phyloP scores from a whole-genome alignment of 2,113 vertebrate genomes.

The Glareola pratincola region DNA sequence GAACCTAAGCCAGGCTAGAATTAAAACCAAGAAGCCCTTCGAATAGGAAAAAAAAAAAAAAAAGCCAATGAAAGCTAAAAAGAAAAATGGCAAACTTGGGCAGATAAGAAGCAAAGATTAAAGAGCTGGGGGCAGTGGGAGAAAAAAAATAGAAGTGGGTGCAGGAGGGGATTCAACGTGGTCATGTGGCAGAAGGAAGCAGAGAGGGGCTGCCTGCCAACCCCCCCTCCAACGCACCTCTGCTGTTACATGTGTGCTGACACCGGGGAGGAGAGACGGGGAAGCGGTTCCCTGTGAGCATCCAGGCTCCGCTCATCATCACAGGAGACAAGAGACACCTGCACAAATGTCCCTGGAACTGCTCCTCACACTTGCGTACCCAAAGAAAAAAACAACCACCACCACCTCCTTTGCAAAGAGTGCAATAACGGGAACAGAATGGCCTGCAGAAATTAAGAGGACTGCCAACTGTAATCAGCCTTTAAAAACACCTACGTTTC shows the following conservation, averaged over 20 bases:
- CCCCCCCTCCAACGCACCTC: background rate
- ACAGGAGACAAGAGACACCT: background rate
- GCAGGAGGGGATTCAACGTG: accelerated
- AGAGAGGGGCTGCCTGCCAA: background rate
- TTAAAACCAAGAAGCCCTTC: background rate
- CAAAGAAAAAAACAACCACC: background rate
- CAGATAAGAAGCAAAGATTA: background rate
- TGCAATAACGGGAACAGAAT: background rate
- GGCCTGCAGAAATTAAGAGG: background rate
- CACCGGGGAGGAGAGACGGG: background rate
- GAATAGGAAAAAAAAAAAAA: background rate
- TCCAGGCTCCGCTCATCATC: background rate
- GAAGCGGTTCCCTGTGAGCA: background rate
- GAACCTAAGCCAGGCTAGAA: background rate
- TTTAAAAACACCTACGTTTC: background rate
- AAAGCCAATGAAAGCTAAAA: background rate
- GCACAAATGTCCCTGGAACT: background rate
- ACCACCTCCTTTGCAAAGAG: background rate
- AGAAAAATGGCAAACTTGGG: background rate
- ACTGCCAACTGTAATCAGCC: background rate
- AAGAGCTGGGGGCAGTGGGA: background rate
- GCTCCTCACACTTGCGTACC: background rate
- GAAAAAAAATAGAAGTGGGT: accelerated
- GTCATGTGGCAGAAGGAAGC: accelerated
- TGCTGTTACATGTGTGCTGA: background rate